Evolutionary conservation across 2,113 vertebrate species (phyloP).

Genomic region (Limnothrissa miodon): DNA sequence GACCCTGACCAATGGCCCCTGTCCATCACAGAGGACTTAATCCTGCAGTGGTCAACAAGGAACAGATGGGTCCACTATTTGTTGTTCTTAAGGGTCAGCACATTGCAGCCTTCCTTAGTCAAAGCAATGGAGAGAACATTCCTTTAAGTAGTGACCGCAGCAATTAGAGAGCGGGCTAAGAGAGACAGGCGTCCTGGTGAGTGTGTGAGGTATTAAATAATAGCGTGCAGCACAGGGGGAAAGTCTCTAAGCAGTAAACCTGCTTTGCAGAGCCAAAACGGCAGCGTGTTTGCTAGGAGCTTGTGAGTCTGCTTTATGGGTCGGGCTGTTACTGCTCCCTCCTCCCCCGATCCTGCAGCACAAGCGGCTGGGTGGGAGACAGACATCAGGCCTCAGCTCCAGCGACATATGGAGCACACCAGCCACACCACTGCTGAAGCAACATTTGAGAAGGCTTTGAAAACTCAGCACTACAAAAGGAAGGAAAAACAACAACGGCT

Average conservation of each 20-base stretch:
- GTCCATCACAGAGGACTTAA: constrained; percentile 19
- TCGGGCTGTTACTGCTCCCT: not conserved
- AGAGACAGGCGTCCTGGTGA: not conserved
- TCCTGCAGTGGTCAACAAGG: not conserved
- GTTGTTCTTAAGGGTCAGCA: not conserved
- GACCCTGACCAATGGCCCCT: not conserved
- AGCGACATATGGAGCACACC: constrained; percentile 44
- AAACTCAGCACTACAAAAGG: not conserved
- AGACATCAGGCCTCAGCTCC: constrained; percentile 5
- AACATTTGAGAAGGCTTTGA: not conserved
- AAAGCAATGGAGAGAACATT: not conserved
- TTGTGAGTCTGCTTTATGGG: not conserved
- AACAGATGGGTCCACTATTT: not conserved
- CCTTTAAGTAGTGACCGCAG: not conserved
- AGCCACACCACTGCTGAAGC: not conserved
- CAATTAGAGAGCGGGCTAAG: not conserved
- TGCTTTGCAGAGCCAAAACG: not conserved
- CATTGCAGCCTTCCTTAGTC: not conserved
- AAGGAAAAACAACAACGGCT: not conserved
- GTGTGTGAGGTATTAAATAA: constrained; percentile 2
- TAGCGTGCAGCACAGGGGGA: not conserved
- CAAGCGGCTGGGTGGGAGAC: constrained; percentile 47
- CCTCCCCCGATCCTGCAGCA: constrained; percentile 46
- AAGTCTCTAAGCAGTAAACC: constrained; percentile 6
- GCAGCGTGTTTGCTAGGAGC: not conserved